Base-by-base conservation (phyloP, 2,888 invertebrate genomes). In the Fabriciana adippe region DNA sequence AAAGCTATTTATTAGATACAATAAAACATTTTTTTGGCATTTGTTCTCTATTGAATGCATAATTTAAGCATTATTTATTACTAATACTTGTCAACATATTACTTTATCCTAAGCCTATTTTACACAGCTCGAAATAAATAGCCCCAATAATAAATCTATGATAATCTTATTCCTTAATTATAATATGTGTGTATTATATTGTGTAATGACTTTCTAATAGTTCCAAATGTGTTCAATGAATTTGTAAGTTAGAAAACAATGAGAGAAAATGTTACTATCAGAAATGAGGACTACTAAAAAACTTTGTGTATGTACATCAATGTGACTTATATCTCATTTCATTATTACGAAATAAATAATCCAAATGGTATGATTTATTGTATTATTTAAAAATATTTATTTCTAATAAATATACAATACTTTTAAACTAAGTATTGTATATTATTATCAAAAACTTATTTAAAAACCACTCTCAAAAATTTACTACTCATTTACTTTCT, bases 31-130 rank as follows among this genome's bases (percentile, higher is more conserved):
- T 45, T 50, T 35, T 1, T 3, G 0, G 14, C 21, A 51, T 61
- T 66, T 55, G 54, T 70, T 72, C 66, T 72, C 72, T 57, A 50
- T 62, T 70, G 66, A 72, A 72, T 72, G 51, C 66, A 59, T 57
- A 21, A 8, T 35, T 63, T 35, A 70, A 72, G 72, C 72, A 50
- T 63, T 62, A 59, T 18, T 63, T 15, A 57, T 41, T 41, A 41
- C 35, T 41, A 41, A 11, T 61, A 57, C 62, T 64, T 51, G 57
- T 63, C 54, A 66, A 55, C 53, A 47, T 21, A 35, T 53, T 18
- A 61, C 18, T 53, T 62, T 48, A 21, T 64, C 64, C 66, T 69
- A 65, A 64, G 72, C 70, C 72, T 70, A 72, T 61, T 72, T 66
- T 61, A 65, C 45, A 69, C 55, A 69, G 69, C 69, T 65, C 56